Percentiles rank a stretch among this genome's conserved stretches.
These are phyloP conservation scores for Hydriomena furcata DNA, from an alignment of 2,888 invertebrate species.

Conservation along the genomic window DNA sequence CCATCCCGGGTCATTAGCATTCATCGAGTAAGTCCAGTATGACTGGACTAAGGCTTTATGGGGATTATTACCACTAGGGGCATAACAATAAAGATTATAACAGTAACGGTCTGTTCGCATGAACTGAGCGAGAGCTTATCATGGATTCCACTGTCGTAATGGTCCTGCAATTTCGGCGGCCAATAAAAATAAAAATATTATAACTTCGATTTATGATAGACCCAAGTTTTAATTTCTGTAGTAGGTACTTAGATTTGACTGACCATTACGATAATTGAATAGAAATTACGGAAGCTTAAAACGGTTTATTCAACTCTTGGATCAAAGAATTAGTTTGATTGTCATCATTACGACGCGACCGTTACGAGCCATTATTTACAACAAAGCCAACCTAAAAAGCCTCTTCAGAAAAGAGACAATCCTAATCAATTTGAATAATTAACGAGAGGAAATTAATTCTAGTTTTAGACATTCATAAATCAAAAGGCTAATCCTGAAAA, in stretches of 20 bases:
- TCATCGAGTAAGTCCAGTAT: constrained; percentile 47
- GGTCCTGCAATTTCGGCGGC: constrained; percentile 18
- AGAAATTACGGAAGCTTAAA: not conserved
- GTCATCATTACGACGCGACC: constrained; percentile 1
- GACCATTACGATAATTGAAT: constrained; percentile 1
- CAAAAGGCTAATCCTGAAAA: constrained; percentile 19
- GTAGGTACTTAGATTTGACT: constrained; percentile 9
- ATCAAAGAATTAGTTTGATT: not conserved
- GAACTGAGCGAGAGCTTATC: constrained; percentile 21
- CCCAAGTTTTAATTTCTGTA: constrained; percentile 9
- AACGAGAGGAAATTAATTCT: constrained; percentile 19
- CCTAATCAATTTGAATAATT: constrained; percentile 22
- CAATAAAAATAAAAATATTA: constrained; percentile 24
- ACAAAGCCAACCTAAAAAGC: constrained; percentile 5
- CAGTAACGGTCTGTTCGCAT: constrained; percentile 30
- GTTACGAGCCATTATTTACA: not conserved
- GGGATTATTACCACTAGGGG: constrained; percentile 43
- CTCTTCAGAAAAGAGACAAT: constrained; percentile 1
- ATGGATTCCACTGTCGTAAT: constrained; percentile 23
- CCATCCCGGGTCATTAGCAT: constrained; percentile 51
- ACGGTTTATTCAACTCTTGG: not conserved
- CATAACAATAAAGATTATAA: constrained; percentile 42
- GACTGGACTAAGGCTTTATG: constrained; percentile 46
- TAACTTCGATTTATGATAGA: constrained; percentile 14
- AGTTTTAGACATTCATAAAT: constrained; percentile 20